Evolutionary conservation across 2,113 vertebrate genomes (phyloP).

Genomic region (Hippocampus guttulatus): DNA sequence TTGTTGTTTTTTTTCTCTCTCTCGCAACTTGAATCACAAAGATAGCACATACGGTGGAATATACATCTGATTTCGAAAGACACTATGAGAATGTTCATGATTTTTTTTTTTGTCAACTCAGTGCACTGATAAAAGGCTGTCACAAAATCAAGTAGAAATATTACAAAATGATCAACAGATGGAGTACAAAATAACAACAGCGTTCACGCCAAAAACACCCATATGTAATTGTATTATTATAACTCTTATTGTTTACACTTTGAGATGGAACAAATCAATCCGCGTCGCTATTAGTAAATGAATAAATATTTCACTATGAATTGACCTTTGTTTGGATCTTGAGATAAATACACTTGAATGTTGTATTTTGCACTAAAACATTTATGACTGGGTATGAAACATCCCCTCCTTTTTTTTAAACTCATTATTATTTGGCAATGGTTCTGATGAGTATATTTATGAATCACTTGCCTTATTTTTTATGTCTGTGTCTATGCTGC

Average conservation of each 20-base stretch:
- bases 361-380: neutral
- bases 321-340: neutral
- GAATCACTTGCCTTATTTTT: neutral
- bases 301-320: neutral
- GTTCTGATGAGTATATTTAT: neutral
- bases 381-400: neutral
- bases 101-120: conserved; percentile 35
- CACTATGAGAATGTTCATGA: conserved; percentile 83
- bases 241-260: conserved; percentile 19
- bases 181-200: conserved; percentile 85
- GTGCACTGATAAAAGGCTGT: conserved; percentile 87
- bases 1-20: conserved; percentile 41
- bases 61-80: conserved; percentile 82
- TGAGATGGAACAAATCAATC: conserved; percentile 41
- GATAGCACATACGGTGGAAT: conserved; percentile 78
- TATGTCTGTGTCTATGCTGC: too few species aligned
- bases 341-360: neutral
- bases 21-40: conserved; percentile 71
- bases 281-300: neutral
- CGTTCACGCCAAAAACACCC: conserved; percentile 56
- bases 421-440: neutral
- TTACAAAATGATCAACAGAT: conserved; percentile 94
- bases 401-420: neutral
- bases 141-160: conserved; percentile 94
- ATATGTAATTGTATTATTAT: conserved; percentile 50